Percentiles rank a stretch among this genome's conserved stretches.
These are phyloP conservation scores for Trachelus iudaicus DNA, from an alignment of 2,888 invertebrate genomes.

Conservation along the genomic window DNA sequence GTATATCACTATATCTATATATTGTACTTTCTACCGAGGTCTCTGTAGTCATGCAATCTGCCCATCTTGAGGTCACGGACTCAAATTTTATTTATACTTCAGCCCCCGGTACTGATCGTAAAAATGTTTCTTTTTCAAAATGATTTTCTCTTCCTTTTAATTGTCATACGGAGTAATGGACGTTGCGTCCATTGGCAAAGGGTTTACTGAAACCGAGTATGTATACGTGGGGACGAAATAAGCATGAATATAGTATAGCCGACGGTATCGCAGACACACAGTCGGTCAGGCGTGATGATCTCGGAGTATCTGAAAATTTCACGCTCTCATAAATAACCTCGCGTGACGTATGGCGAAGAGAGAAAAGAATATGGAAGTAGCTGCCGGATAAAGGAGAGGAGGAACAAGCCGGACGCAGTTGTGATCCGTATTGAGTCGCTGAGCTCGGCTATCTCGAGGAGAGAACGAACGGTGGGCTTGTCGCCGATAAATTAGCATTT, in stretches of 20 bases:
- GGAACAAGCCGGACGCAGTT: neutral
- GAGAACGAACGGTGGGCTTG: neutral
- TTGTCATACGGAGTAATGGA: neutral
- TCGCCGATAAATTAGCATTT: constrained; percentile 57
- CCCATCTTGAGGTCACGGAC: neutral
- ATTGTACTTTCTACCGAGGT: too few species aligned
- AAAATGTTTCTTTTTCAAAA: too few species aligned
- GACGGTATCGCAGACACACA: neutral
- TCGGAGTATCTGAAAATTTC: neutral
- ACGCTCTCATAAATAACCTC: neutral
- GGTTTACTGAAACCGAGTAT: neutral
- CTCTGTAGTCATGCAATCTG: neutral
- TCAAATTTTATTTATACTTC: neutral
- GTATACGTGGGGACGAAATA: neutral
- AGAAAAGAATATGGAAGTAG: neutral
- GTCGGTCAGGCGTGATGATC: neutral
- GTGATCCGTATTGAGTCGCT: neutral
- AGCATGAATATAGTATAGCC: neutral
- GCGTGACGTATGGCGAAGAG: neutral
- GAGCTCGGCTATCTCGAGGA: neutral
- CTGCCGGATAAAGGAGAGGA: neutral
- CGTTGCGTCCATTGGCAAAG: neutral
- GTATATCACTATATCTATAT: neutral
- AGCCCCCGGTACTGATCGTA: neutral
- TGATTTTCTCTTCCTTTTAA: neutral